phyloP scores from a whole-genome alignment of 2,888 invertebrate genomes.

The Trichogramma dendrolimi region DNA sequence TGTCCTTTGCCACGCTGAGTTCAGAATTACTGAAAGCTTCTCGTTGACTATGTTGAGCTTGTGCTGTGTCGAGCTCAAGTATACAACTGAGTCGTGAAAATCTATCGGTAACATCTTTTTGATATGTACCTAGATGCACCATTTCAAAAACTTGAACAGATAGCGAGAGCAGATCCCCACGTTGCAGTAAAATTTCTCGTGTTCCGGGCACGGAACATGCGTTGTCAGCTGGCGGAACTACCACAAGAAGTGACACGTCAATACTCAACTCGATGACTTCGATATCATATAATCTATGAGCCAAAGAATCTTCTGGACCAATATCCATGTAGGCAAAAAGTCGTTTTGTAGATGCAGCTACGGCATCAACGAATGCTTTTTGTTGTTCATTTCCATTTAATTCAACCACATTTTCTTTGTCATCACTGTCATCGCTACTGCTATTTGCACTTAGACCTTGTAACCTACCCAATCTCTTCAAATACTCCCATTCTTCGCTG shows the following conservation, averaged over 20 bases:
- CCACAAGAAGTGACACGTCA: conserved; percentile 86
- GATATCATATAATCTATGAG: conserved; percentile 83
- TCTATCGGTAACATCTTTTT: conserved; percentile 81
- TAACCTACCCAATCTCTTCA: conserved; percentile 57
- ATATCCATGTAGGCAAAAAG: conserved; percentile 80
- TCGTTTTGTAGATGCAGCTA: conserved; percentile 70
- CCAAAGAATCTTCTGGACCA: conserved; percentile 63
- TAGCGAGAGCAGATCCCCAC: conserved; percentile 80
- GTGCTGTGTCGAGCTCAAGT: conserved; percentile 83
- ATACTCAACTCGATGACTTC: conserved; percentile 90
- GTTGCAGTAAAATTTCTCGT: conserved; percentile 77
- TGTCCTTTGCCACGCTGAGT: conserved; percentile 78
- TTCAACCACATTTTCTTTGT: conserved; percentile 44
- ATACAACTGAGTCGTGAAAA: conserved; percentile 92
- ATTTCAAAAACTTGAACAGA: conserved; percentile 92
- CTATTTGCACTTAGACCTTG: conserved; percentile 52
- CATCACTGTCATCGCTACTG: conserved; percentile 43
- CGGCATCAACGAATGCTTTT: conserved; percentile 72
- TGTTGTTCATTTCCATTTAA: conserved; percentile 66
- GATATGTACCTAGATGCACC: conserved; percentile 94
- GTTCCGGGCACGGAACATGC: conserved; percentile 89
- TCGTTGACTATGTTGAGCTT: conserved; percentile 88
- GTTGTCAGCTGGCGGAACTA: conserved; percentile 87
- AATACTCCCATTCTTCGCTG: conserved; percentile 94
- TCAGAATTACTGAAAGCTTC: conserved; percentile 93